Evolutionary conservation across 2,113 vertebrate genomes (phyloP).

Genomic region (Oostethus manadensis): DNA sequence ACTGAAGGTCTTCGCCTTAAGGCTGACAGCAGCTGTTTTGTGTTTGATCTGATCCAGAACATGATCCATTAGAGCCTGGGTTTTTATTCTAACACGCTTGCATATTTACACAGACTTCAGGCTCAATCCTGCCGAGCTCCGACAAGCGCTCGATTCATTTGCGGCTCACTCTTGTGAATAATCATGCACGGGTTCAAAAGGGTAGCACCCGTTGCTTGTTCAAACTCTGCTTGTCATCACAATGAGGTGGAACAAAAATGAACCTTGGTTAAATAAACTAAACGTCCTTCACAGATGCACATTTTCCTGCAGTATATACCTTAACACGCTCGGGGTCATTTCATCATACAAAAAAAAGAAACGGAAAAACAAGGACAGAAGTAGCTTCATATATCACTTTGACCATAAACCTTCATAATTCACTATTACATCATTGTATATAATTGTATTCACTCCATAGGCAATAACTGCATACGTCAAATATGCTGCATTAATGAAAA

Average conservation of each 20-base stretch:
- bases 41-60: conserved; percentile 31
- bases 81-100: conserved; percentile 19
- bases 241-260: not conserved
- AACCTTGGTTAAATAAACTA: too few relatives aligned
- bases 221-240: conserved; percentile 11
- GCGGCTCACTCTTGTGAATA: conserved; percentile 3
- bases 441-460: too few relatives aligned
- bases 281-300: not conserved
- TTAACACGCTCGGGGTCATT: too few relatives aligned
- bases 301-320: too few relatives aligned
- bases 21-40: conserved; percentile 25
- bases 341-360: too few relatives aligned
- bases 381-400: too few relatives aligned
- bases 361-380: too few relatives aligned
- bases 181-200: conserved; percentile 29
- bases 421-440: too few relatives aligned
- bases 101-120: conserved; percentile 27
- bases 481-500: too few relatives aligned
- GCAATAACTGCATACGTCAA: too few relatives aligned
- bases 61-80: conserved; percentile 31
- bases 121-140: conserved; percentile 10
- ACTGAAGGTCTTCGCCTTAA: conserved; percentile 6
- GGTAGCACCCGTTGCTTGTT: conserved; percentile 9
- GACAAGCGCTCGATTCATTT: not conserved
- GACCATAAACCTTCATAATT: too few relatives aligned